These are phyloP conservation scores for Mactra quadrangularis DNA, from an alignment of 1,140 invertebrate genomes.

Conservation along the genomic window DNA sequence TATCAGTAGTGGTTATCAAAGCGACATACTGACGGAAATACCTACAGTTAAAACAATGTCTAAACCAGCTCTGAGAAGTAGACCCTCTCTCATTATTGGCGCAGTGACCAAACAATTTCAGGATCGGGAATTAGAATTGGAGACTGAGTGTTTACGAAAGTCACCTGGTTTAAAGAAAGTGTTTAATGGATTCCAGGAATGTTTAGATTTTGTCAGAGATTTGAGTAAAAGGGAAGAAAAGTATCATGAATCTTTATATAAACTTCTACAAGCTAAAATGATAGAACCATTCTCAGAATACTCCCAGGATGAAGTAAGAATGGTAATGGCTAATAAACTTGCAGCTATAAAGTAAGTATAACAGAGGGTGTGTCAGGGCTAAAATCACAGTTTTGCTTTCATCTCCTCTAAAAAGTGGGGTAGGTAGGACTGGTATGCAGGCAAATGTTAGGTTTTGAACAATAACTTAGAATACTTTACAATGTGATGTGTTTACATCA, in stretches of 20 bases:
- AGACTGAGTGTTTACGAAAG: background rate
- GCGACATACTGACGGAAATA: background rate
- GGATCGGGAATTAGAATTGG: constrained; percentile 28
- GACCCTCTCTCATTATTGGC: constrained; percentile 17
- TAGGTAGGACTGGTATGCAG: background rate
- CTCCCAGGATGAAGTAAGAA: constrained; percentile 25
- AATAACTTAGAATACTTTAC: no score
- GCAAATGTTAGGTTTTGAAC: no score
- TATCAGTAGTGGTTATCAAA: constrained; percentile 5
- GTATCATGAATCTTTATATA: constrained; percentile 14
- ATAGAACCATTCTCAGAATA: constrained; percentile 12
- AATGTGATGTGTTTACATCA: no score
- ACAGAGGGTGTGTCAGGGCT: no score
- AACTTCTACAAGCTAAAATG: constrained; percentile 29
- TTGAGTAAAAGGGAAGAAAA: constrained; percentile 3
- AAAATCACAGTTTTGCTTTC: no score
- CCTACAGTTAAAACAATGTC: background rate
- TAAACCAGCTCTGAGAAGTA: background rate
- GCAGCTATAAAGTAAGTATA: constrained; percentile 50
- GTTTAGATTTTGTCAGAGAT: constrained; percentile 11
- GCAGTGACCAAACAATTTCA: constrained; percentile 5
- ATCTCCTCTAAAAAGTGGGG: background rate
- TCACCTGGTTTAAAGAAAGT: constrained; percentile 37
- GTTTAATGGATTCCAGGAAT: constrained; percentile 34
- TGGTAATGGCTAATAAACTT: constrained; percentile 50